Conservation (phyloP, 2,797 vertebrate genomes). For the Epinephelus coioides region DNA sequence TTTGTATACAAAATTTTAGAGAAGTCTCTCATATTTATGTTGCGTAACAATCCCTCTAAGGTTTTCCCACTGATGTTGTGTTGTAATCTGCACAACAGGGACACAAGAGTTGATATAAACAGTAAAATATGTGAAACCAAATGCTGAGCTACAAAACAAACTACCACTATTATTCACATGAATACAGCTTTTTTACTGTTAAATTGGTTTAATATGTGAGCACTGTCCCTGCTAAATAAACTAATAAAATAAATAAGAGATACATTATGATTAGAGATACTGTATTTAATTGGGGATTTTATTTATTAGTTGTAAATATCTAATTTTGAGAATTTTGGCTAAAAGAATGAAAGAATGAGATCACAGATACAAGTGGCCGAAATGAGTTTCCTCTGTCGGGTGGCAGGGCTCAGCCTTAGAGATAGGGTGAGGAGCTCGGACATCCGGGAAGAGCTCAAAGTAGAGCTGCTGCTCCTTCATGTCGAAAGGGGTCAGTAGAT, state of each 20-base stretch:
- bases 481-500: no score
- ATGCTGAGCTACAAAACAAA: neutral
- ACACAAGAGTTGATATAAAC: neutral
- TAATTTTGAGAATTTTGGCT: neutral
- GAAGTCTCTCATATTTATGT: neutral
- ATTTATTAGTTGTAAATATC: neutral
- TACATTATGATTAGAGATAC: neutral
- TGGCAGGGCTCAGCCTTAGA: no score
- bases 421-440: no score
- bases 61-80: neutral
- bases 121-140: constrained; percentile 28
- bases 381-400: no score
- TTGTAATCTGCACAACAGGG: constrained; percentile 6
- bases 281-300: neutral
- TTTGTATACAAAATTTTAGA: neutral
- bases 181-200: neutral
- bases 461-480: no score
- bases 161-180: neutral
- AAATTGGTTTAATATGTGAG: neutral
- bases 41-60: neutral
- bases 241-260: no score
- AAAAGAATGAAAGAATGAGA: no score
- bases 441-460: no score
- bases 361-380: no score
- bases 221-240: neutral